Conservation (phyloP, 2,797 vertebrate genomes). For the Urophycis tenuis region DNA sequence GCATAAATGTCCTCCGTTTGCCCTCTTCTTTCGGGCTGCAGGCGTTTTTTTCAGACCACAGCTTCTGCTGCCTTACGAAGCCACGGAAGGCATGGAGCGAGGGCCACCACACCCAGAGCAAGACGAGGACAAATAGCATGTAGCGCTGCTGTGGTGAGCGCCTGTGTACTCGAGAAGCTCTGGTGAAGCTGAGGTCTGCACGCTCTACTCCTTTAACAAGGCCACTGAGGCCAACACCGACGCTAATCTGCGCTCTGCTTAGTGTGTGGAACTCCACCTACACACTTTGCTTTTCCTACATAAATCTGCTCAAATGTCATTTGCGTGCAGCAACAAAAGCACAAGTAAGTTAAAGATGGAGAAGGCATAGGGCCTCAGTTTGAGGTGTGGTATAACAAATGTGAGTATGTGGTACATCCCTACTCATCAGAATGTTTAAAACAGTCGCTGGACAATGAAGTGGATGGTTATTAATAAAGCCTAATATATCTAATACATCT, state of each 20-base stretch:
- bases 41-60: constrained; percentile 40
- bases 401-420: neutral
- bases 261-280: constrained; percentile 37
- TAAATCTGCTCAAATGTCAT: constrained; percentile 31
- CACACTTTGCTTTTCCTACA: neutral
- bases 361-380: neutral
- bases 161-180: constrained; percentile 33
- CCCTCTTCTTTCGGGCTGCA: constrained; percentile 24
- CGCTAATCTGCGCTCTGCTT: constrained; percentile 48
- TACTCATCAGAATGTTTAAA: neutral
- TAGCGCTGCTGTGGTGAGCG: constrained; percentile 28
- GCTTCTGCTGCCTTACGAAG: constrained; percentile 30
- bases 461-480: neutral
- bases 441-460: neutral
- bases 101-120: constrained; percentile 55
- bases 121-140: constrained; percentile 52
- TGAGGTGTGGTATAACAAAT: neutral
- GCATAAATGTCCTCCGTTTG: neutral
- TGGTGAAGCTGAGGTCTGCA: constrained; percentile 26
- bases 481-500: neutral
- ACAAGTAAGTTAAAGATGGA: neutral
- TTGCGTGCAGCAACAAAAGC: neutral
- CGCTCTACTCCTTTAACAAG: constrained; percentile 16
- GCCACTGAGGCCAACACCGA: constrained; percentile 5
- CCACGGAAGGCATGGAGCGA: constrained; percentile 41